These are phyloP conservation scores for Drosophila algonquin DNA, from an alignment of 2,888 invertebrate genomes.

Conservation along the genomic window DNA sequence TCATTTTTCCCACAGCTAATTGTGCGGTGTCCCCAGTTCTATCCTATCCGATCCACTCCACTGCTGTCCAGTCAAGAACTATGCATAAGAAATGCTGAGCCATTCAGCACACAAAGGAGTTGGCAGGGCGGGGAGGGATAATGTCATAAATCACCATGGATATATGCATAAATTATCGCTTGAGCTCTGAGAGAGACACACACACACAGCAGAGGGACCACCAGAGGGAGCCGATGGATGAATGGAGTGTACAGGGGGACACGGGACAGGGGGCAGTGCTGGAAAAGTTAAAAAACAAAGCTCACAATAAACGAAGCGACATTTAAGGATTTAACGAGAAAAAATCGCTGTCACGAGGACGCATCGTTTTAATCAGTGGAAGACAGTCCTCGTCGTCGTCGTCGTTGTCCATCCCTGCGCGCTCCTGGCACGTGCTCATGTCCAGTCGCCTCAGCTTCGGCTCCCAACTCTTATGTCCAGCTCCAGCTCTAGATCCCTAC, in stretches of 20 bases:
- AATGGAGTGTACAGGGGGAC: constrained; percentile 1
- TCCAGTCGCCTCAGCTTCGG: constrained; percentile 35
- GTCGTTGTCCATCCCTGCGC: background rate
- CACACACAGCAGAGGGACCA: constrained; percentile 35
- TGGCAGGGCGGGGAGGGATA: constrained; percentile 29
- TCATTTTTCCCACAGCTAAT: constrained; percentile 71
- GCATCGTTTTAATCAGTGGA: constrained; percentile 75
- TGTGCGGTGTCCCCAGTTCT: constrained; percentile 59
- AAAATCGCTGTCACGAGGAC: constrained; percentile 69
- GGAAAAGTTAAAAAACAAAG: constrained; percentile 57
- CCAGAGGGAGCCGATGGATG: constrained; percentile 24
- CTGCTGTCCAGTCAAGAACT: constrained; percentile 22
- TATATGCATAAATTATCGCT: constrained; percentile 79
- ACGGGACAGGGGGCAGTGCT: constrained; percentile 7
- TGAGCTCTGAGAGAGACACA: constrained; percentile 47
- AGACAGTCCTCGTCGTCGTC: constrained; percentile 36
- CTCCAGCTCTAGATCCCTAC: constrained; percentile 19
- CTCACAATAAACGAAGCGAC: constrained; percentile 63
- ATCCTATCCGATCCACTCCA: background rate
- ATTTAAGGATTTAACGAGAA: constrained; percentile 78
- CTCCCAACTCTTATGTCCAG: constrained; percentile 46
- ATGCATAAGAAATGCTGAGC: constrained; percentile 63
- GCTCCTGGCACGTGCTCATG: constrained; percentile 51
- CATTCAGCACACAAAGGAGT: constrained; percentile 55
- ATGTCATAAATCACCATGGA: constrained; percentile 76